A percentile compares a stretch with the other conserved stretches of the same genome.
Conservation (phyloP, 2,797 vertebrate species). For the Cuculus canorus region DNA sequence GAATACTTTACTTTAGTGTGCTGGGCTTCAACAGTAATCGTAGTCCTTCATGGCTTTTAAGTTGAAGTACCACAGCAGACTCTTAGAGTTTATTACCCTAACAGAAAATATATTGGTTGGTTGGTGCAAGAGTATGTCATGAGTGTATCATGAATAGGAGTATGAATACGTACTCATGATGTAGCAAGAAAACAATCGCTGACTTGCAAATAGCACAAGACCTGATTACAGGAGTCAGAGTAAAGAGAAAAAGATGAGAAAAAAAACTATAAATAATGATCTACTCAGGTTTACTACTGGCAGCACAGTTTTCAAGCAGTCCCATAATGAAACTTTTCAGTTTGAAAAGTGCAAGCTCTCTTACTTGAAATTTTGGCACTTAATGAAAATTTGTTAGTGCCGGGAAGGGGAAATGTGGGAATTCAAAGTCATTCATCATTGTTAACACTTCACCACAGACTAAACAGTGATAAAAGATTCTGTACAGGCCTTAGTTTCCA, state of each 20-base stretch:
- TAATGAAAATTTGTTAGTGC: conserved; percentile 64
- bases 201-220: background rate
- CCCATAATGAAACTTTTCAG: conserved; percentile 22
- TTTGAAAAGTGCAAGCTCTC: conserved; percentile 4
- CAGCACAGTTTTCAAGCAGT: conserved; percentile 32
- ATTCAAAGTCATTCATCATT: conserved; percentile 68
- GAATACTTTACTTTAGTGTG: background rate
- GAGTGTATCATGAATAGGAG: background rate
- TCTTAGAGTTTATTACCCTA: background rate
- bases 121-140: background rate
- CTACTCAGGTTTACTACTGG: conserved; percentile 38
- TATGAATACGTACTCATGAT: background rate
- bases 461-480: conserved; percentile 56
- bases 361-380: background rate
- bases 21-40: background rate
- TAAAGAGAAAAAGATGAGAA: conserved; percentile 3
- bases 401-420: conserved; percentile 18
- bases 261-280: conserved; percentile 29
- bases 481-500: background rate
- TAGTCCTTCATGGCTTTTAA: background rate
- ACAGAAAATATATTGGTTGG: background rate
- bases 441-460: conserved; percentile 9
- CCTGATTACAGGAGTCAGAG: background rate
- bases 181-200: background rate
- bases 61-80: background rate